Conservation (phyloP, 1,140 invertebrate genomes). For the Scylla paramamosain region DNA sequence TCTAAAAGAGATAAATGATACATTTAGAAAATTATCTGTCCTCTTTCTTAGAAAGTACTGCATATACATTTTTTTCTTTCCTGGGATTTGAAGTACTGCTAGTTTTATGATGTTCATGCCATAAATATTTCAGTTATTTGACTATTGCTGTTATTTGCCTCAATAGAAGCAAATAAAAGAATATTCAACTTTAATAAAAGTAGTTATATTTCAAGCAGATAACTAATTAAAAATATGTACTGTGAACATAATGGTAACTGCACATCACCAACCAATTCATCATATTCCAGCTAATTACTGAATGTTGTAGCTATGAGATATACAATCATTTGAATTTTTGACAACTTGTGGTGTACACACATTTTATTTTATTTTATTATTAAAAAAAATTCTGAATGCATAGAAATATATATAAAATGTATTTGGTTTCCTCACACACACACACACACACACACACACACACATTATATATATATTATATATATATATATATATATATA, state of each 20-base stretch:
- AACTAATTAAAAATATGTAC: too few relatives aligned
- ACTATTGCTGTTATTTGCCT: too few relatives aligned
- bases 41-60: too few relatives aligned
- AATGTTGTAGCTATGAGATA: neutral
- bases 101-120: too few relatives aligned
- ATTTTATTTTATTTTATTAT: neutral
- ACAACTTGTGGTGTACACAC: neutral
- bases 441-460: conserved; percentile 5
- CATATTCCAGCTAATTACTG: neutral
- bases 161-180: too few relatives aligned
- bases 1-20: too few relatives aligned
- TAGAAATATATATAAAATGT: neutral
- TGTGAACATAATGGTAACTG: neutral
- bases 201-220: too few relatives aligned
- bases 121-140: too few relatives aligned
- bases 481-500: neutral
- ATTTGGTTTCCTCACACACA: neutral
- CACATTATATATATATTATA: neutral
- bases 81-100: too few relatives aligned
- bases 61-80: too few relatives aligned
- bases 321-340: neutral
- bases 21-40: too few relatives aligned
- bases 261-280: neutral
- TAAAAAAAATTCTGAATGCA: neutral
- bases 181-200: too few relatives aligned